A percentile compares a stretch with the other conserved stretches of the same genome.
Evolutionary conservation across 2,113 vertebrate species (phyloP).

Genomic region (Trichomycterus rosablanca): DNA sequence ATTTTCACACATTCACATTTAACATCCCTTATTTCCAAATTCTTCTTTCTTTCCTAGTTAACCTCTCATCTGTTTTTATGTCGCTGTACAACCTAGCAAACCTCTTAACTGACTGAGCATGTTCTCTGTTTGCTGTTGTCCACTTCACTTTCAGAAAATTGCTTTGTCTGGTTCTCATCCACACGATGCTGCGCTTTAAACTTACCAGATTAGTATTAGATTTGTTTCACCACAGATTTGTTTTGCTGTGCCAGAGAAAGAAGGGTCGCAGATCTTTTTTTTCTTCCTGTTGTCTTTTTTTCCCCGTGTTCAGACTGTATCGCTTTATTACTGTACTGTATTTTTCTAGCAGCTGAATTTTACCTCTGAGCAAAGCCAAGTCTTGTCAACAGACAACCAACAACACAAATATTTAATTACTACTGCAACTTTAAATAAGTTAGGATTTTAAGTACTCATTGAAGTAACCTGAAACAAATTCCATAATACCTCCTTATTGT

Average conservation of each 20-base stretch:
- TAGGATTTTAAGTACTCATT: too few species aligned
- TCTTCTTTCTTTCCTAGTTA: not conserved
- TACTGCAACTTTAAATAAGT: too few species aligned
- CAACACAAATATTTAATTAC: too few species aligned
- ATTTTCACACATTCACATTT: slow-evolving; percentile 5
- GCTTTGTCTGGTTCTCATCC: slow-evolving; percentile 12
- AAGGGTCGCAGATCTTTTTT: not conserved
- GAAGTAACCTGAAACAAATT: too few species aligned
- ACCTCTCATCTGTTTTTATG: not conserved
- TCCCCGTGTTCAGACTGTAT: not conserved
- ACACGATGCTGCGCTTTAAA: not conserved
- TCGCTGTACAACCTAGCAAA: too few species aligned
- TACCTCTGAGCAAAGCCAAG: slow-evolving; percentile 15
- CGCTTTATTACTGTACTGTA: too few species aligned
- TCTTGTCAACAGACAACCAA: not conserved
- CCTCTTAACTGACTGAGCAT: not conserved
- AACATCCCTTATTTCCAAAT: slow-evolving; percentile 26
- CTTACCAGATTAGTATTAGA: slow-evolving; percentile 17
- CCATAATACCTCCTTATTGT: too few species aligned
- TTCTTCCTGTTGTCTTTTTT: not conserved
- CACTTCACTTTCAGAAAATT: not conserved
- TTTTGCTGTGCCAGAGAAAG: slow-evolving; percentile 4
- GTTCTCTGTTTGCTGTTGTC: not conserved
- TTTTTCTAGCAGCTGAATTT: slow-evolving; percentile 2
- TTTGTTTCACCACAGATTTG: not conserved